Evolutionary conservation across 2,797 vertebrate species (phyloP), one percentile per base, ranked within the genome.

Genomic region (Pygocentrus nattereri): DNA sequence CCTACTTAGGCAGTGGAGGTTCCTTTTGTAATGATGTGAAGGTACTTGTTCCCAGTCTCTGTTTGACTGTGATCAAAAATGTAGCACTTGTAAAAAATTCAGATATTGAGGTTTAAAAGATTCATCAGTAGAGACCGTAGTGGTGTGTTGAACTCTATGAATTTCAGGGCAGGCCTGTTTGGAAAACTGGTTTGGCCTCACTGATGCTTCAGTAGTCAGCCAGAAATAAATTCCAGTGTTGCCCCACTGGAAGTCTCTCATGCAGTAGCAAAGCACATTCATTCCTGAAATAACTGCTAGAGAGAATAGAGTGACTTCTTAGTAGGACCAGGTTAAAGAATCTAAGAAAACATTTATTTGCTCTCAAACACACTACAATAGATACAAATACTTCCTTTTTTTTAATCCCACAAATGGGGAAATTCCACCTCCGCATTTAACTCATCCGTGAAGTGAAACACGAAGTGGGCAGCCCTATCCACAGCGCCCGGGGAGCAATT

Each of bases 101-200:
- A 82, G 67, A 88, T 75, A 85, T 47, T 80, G 50, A 80, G 68
- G 79, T 79, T 86, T 90, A 62, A 88, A 89, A 86, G 84, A 91
- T 81, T 84, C 71, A 91, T 85, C 76, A 87, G 77, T 30, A 61
- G 64, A 78, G 41, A 34, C 44, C 21, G 52, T 75, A 62, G 30
- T 70, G 31, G 75, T 49, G 62, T 47, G 18, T 58, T 23, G 34
- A 80, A 67, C 49, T 50, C 41, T 52, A 49, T 62, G 25, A 73
- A 70, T 70, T 78, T 74, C n/a, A 61, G 25, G 67, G 76, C 30
- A 0, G 1, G 81, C 79, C 52, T 27, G 67, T 65, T 52, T 64
- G 50, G 38, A 34, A 76, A 69, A 69, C 41, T 2, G 5, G 41
- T 16, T 69, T 38, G n/a, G 44, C 19, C 38, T 21, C 38, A 62